These are phyloP conservation scores for Sebastes cheni DNA, from an alignment of 2,797 vertebrate species.

Conservation along the genomic window DNA sequence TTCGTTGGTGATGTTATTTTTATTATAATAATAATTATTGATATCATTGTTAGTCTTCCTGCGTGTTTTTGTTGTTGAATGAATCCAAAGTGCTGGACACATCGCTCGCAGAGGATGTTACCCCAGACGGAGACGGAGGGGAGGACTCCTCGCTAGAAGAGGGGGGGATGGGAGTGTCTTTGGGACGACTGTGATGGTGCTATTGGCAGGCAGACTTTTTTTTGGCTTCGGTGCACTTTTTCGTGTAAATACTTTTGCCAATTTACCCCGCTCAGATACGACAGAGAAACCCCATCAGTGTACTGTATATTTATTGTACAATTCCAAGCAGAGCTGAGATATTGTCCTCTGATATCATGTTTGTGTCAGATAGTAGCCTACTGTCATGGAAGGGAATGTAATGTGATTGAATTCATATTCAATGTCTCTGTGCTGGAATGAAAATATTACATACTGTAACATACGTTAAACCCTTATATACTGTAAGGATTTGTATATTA, in stretches of 20 bases:
- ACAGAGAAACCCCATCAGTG: constrained; percentile 64
- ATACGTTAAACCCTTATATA: constrained; percentile 66
- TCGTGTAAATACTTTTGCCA: constrained; percentile 68
- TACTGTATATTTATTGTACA: constrained; percentile 83
- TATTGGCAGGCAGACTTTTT: constrained; percentile 59
- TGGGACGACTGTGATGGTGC: constrained; percentile 62
- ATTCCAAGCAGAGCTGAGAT: constrained; percentile 61
- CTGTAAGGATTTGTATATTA: constrained; percentile 63
- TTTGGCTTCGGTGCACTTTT: constrained; percentile 67
- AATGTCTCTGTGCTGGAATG: constrained; percentile 65
- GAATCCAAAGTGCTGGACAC: constrained; percentile 98
- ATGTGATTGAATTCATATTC: constrained; percentile 58
- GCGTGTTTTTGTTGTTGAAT: constrained; percentile 68
- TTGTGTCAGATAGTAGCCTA: constrained; percentile 61
- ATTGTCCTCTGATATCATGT: constrained; percentile 46
- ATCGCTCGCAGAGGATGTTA: constrained; percentile 83
- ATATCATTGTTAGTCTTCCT: constrained; percentile 77
- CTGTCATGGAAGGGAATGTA: constrained; percentile 71
- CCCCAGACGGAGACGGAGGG: constrained; percentile 53
- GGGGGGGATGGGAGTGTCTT: constrained; percentile 12
- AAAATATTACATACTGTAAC: constrained; percentile 68
- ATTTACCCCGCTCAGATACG: constrained; percentile 49
- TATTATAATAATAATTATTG: constrained; percentile 86
- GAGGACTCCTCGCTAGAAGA: constrained; percentile 18
- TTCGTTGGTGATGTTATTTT: constrained; percentile 83